Base-by-base conservation (phyloP, 2,888 invertebrate species). In the Drosophila flavopinicola region DNA sequence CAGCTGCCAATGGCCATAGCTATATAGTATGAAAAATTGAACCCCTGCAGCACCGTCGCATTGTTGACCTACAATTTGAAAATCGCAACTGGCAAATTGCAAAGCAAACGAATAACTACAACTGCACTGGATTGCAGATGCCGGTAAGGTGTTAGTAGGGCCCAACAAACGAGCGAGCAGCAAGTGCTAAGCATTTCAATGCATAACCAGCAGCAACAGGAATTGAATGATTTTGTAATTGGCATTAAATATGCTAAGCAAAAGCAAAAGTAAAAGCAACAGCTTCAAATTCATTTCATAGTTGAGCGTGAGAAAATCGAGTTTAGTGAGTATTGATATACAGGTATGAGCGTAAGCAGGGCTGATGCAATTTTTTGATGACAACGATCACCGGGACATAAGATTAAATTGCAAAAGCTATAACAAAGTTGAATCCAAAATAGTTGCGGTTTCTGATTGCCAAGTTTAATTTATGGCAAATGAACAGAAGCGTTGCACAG, bases 381-480 rank as follows among this genome's bases (percentile, higher is more conserved):
- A 13, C 33, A 37, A 38, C 52, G 32, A 38, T 38, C 57, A 47
- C 38, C 15, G 23, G 35, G 35, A 42, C 37, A 49, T 61, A 25
- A 44, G 17, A 37, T 44, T 3, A 57, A 59, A 47, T 54, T 41
- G 52, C 37, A 15, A 41, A 17, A 64, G 53, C 42, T 51, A 48
- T 25, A 48, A 39, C 30, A 53, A 58, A 61, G 42, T 49, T 7
- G 17, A 38, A 44, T 13, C 49, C 27, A 45, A 53, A 58, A 59
- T 72, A 63, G 37, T 10, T 48, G 7, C 11, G 48, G 30, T 42
- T 38, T 58, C 56, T 29, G 38, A 53, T 70, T 58, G 23, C 65
- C 54, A 65, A 83, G 41, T 75, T 54, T 56, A 56, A 65, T 77
- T 77, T 72, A 66, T 65, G 41, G 64, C 47, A 56, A 64, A 65